Evolutionary conservation across 2,888 invertebrate genomes (phyloP).

Genomic region (Eilema depressum): DNA sequence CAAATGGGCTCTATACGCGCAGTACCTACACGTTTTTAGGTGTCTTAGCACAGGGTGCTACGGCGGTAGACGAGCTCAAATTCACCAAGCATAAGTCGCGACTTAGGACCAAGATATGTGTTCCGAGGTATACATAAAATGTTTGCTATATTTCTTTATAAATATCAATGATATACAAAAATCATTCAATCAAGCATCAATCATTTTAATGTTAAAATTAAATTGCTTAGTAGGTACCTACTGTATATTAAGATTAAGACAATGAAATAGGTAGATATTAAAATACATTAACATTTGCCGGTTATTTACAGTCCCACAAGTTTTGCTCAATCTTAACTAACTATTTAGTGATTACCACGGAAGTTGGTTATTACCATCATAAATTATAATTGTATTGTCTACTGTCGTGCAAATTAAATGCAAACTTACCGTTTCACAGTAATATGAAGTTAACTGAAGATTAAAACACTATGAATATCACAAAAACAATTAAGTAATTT

Average conservation of each 20-base stretch:
- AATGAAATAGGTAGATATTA: not conserved
- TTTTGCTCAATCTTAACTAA: not conserved
- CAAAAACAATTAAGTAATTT: not conserved
- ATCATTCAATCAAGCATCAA: too few species aligned
- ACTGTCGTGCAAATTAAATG: not conserved
- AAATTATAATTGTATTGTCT: not conserved
- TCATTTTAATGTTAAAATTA: too few species aligned
- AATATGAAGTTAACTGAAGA: not conserved
- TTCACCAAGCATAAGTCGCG: too few species aligned
- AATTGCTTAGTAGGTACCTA: too few species aligned
- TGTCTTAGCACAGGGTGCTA: too few species aligned
- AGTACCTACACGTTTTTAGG: too few species aligned
- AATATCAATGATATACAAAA: too few species aligned
- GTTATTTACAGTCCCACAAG: not conserved
- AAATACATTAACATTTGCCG: not conserved
- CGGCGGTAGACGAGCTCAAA: too few species aligned
- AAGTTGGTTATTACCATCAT: not conserved
- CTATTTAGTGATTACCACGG: conserved; percentile 3
- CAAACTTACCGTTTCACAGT: not conserved
- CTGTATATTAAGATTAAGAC: not conserved
- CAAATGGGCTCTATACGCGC: too few species aligned
- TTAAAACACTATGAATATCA: not conserved
- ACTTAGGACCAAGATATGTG: too few species aligned
- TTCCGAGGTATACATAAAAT: too few species aligned
- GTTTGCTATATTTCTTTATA: too few species aligned